Conservation (phyloP, 2,113 vertebrate genomes). For the Marmota flaviventris region DNA sequence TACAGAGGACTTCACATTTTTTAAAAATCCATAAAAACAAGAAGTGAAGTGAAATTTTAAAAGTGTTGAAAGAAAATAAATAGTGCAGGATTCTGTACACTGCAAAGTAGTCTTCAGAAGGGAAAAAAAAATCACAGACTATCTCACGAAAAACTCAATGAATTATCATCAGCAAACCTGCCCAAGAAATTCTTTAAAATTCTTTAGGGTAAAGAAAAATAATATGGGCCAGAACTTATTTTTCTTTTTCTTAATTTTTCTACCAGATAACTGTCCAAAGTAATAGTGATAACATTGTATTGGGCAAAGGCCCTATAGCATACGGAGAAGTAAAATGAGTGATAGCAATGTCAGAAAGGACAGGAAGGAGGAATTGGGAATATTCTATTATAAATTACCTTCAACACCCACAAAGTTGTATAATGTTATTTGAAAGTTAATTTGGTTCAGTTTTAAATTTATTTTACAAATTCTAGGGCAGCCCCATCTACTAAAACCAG, state of each 20-base stretch:
- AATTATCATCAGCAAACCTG: not conserved
- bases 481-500: not conserved
- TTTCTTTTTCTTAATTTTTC: not conserved
- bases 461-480: not conserved
- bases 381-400: not conserved
- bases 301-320: not conserved
- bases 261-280: not conserved
- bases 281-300: not conserved
- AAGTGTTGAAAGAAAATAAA: not conserved
- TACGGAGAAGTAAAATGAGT: not conserved
- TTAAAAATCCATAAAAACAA: not conserved
- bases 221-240: not conserved
- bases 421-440: not conserved
- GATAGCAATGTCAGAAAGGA: not conserved
- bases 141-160: not conserved
- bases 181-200: not conserved
- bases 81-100: not conserved
- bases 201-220: not conserved
- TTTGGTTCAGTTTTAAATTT: not conserved
- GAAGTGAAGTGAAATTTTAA: not conserved
- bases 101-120: not conserved
- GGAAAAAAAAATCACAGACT: not conserved
- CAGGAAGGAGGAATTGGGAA: not conserved
- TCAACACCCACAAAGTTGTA: not conserved
- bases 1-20: not conserved